Conservation (phyloP, 2,888 invertebrate species). For the Branchellion lobata region DNA sequence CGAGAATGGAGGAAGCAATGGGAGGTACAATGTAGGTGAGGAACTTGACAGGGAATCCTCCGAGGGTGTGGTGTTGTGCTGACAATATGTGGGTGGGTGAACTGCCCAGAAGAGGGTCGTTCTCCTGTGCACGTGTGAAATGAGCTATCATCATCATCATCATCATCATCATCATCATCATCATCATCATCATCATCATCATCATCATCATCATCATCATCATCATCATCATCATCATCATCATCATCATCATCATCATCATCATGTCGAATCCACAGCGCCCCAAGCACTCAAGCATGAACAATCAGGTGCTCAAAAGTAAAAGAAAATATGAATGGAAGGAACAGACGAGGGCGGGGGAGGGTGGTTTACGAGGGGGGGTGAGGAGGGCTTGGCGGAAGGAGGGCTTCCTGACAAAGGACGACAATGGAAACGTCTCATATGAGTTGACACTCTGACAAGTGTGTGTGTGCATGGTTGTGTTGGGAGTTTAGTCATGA, state of each 20-base stretch:
- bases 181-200: constrained; percentile 12
- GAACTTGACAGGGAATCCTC: constrained; percentile 80
- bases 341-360: constrained; percentile 56
- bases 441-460: constrained; percentile 79
- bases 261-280: not conserved
- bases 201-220: not conserved
- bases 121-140: constrained; percentile 59
- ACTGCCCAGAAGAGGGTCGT: constrained; percentile 63
- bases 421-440: constrained; percentile 82
- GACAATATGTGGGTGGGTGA: constrained; percentile 59
- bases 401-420: constrained; percentile 66
- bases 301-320: too few relatives aligned
- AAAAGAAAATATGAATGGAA: too few relatives aligned
- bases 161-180: not conserved
- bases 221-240: not conserved
- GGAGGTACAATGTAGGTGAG: constrained; percentile 77
- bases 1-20: too few relatives aligned
- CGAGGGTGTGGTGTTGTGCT: constrained; percentile 65
- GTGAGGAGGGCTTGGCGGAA: constrained; percentile 55
- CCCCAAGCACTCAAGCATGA: too few relatives aligned
- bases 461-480: too few relatives aligned
- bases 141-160: not conserved
- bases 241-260: too few relatives aligned
- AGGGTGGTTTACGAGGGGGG: constrained; percentile 59
- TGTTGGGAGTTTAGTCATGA: not conserved